Evolutionary conservation across 2,797 vertebrate genomes (phyloP), one percentile per base, ranked within the genome.

Genomic region (Phataginus tricuspis): DNA sequence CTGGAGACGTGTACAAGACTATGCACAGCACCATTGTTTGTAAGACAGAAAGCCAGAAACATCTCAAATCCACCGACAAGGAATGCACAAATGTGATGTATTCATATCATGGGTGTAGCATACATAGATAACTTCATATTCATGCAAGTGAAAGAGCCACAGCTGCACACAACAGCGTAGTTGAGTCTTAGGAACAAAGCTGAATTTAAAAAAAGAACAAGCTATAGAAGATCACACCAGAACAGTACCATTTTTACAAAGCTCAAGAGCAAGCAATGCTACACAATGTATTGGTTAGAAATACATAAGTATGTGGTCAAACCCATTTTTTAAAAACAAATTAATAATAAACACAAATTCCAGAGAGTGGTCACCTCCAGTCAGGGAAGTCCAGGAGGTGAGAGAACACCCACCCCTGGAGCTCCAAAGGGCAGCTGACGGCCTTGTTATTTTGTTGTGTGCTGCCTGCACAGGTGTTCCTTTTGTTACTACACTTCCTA

Each of bases 231-330:
- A 19, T 64, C 37, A 69, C 9, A 69, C 34, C 49, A 49, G 55
- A 85, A 42, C 29, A 71, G 49, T 53, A 59, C 15, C 23, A 31
- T 85, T 87, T 88, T 84, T 74, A 63, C 14, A 83, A 90, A 79
- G 7, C 18, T 77, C 39, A 88, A 86, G 92, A 95, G 25, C 71
- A 90, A 75, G 34, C 85, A 92, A 64, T 64, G 16, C 71, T 72
- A 61, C 96, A 68, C 53, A 92, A 80, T 18, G 75, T 90, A 45
- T 13, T 80, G 49, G 77, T 84, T 61, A 78, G 29, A 90, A 37
- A 80, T 71, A 27, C 49, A 15, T 31, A 66, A 25, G 51, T 80
- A 61, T 69, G 29, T 71, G 49, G 31, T 57, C 51, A 39, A 77
- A 80, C 19, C 15, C 66, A 16, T 75, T 61, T 87, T 83, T 34